Percentiles rank a stretch among this genome's conserved stretches.
These are phyloP conservation scores for Selene dorsalis DNA, from an alignment of 2,797 vertebrate genomes.

Conservation along the genomic window DNA sequence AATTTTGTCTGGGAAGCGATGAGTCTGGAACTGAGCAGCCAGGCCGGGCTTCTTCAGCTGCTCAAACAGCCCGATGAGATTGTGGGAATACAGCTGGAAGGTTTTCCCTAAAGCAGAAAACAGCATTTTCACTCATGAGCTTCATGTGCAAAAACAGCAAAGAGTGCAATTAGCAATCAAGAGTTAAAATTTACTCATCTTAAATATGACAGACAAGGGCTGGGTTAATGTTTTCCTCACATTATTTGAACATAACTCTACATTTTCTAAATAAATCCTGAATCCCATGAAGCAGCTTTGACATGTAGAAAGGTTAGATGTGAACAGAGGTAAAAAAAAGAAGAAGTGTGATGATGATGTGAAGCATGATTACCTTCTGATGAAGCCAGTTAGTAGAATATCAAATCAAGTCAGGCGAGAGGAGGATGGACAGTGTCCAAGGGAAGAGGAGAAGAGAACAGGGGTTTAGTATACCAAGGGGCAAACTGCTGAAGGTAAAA, in stretches of 20 bases:
- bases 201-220: background rate
- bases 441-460: constrained; percentile 78
- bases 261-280: background rate
- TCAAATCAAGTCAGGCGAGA: constrained; percentile 83
- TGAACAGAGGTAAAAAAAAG: constrained; percentile 65
- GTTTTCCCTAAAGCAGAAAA: constrained; percentile 88
- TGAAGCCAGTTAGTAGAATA: constrained; percentile 84
- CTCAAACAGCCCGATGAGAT: constrained; percentile 97
- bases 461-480: constrained; percentile 69
- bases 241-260: background rate
- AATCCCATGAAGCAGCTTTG: constrained; percentile 30
- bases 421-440: constrained; percentile 82
- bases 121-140: background rate
- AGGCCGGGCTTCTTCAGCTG: constrained; percentile 97
- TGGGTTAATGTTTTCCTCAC: background rate
- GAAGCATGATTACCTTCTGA: constrained; percentile 94
- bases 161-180: background rate
- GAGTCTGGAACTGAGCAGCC: constrained; percentile 96
- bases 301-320: constrained; percentile 68
- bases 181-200: background rate
- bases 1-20: constrained; percentile 96
- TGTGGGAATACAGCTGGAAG: constrained; percentile 98
- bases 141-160: background rate
- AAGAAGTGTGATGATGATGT: constrained; percentile 67
- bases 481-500: constrained; percentile 69